These are phyloP conservation scores for Datnioides undecimradiatus DNA, from an alignment of 2,113 vertebrate genomes.

Conservation along the genomic window DNA sequence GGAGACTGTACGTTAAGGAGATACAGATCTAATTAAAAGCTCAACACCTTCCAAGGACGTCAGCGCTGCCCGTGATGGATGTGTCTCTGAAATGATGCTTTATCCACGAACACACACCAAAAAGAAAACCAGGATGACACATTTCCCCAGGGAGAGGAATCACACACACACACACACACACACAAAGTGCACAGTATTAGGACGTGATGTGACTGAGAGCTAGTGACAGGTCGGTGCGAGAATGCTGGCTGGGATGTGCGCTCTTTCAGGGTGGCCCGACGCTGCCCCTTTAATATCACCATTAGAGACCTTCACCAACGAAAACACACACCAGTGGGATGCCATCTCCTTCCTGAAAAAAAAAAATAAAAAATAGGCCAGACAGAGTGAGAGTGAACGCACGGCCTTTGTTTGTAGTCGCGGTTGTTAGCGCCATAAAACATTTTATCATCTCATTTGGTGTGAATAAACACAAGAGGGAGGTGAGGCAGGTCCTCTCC, in stretches of 20 bases:
- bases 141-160: conserved; percentile 8
- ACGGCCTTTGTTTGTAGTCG: conserved; percentile 44
- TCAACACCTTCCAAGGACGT: conserved; percentile 41
- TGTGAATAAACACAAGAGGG: conserved; percentile 41
- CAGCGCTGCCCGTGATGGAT: conserved; percentile 4
- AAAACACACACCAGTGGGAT: conserved; percentile 45
- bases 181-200: conserved; percentile 18
- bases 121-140: conserved; percentile 1
- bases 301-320: conserved; percentile 37
- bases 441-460: conserved; percentile 43
- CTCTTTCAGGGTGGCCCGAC: conserved; percentile 51
- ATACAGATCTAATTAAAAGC: conserved; percentile 58
- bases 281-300: conserved; percentile 49
- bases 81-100: neutral
- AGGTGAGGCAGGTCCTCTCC: conserved; percentile 25
- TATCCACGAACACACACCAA: conserved; percentile 7
- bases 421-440: conserved; percentile 18
- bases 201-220: conserved; percentile 52
- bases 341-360: conserved; percentile 20
- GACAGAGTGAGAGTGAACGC: conserved; percentile 3
- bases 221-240: conserved; percentile 41
- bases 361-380: conserved; percentile 10
- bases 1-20: neutral
- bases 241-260: conserved; percentile 32
- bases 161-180: conserved; percentile 7